Evolutionary conservation across 2,888 invertebrate species (phyloP).

Genomic region (Leucophora obtusa): DNA sequence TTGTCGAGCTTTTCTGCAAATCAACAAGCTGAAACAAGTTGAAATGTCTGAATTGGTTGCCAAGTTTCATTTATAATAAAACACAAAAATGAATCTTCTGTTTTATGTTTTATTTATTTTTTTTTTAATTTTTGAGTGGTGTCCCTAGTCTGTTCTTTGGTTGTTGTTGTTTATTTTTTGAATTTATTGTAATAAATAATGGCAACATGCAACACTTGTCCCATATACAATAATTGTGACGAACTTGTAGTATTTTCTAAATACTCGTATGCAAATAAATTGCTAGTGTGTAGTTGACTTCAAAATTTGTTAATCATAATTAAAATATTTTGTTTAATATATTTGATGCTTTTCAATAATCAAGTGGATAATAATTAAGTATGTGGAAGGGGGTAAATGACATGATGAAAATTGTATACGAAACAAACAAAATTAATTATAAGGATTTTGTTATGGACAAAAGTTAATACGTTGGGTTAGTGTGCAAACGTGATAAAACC

Average conservation of each 20-base stretch:
- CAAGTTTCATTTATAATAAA: constrained; percentile 51
- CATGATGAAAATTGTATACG: no score
- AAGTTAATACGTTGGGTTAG: no score
- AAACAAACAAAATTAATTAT: no score
- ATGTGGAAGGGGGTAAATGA: constrained; percentile 1
- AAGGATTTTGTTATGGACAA: no score
- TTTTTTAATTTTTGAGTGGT: neutral
- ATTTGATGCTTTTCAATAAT: neutral
- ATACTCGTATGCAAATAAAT: neutral
- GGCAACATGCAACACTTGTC: constrained; percentile 57
- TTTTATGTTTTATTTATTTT: neutral
- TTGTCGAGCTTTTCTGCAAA: constrained; percentile 26
- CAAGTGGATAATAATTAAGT: constrained; percentile 8
- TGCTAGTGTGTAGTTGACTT: neutral
- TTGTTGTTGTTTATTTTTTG: neutral
- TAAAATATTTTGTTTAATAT: neutral
- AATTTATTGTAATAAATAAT: constrained; percentile 52
- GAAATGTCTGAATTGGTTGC: constrained; percentile 57
- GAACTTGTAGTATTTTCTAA: no score
- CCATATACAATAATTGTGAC: neutral
- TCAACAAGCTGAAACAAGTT: constrained; percentile 57
- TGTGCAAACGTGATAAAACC: no score
- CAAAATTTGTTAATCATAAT: neutral
- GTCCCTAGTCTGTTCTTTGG: constrained; percentile 25
- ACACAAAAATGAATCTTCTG: constrained; percentile 43